phyloP scores from a whole-genome alignment of 2,113 vertebrate species.

The Nothocercus nigrocapillus region DNA sequence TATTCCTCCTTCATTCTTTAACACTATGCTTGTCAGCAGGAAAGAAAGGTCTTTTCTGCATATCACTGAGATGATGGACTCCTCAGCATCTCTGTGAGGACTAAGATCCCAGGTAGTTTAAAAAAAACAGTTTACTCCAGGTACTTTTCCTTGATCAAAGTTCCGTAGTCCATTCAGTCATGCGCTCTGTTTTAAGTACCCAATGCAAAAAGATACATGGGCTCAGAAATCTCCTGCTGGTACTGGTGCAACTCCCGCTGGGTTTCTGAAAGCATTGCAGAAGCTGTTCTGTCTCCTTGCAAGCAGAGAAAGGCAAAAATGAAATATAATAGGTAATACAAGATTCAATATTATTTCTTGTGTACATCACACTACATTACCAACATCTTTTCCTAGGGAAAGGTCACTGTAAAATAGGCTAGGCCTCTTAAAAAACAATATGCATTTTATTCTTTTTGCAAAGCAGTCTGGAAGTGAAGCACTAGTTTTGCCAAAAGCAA shows the following conservation, averaged over 20 bases:
- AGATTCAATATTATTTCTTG: constrained; percentile 47
- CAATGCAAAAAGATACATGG: not conserved
- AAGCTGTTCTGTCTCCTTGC: constrained; percentile 18
- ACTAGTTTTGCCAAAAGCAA: constrained; percentile 76
- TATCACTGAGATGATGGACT: not conserved
- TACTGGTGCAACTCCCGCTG: constrained; percentile 9
- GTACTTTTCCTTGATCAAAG: not conserved
- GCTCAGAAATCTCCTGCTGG: constrained; percentile 18
- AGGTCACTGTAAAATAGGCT: constrained; percentile 37
- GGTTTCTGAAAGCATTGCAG: constrained; percentile 49
- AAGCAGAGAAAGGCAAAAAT: not conserved
- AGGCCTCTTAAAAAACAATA: constrained; percentile 5
- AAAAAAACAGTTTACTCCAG: not conserved
- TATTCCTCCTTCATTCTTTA: not conserved
- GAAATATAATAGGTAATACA: not conserved
- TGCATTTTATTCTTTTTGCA: constrained; percentile 31
- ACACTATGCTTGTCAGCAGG: not conserved
- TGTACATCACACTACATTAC: not conserved
- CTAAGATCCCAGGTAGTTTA: not conserved
- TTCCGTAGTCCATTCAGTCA: not conserved
- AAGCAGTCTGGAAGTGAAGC: constrained; percentile 37
- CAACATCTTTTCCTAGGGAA: not conserved
- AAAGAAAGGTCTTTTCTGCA: not conserved
- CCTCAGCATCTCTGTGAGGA: not conserved
- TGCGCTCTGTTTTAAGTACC: not conserved